A percentile compares a stretch with the other conserved stretches of the same genome.
Evolutionary conservation across 2,797 vertebrate genomes (phyloP).

Genomic region (Eospalax fontanierii): DNA sequence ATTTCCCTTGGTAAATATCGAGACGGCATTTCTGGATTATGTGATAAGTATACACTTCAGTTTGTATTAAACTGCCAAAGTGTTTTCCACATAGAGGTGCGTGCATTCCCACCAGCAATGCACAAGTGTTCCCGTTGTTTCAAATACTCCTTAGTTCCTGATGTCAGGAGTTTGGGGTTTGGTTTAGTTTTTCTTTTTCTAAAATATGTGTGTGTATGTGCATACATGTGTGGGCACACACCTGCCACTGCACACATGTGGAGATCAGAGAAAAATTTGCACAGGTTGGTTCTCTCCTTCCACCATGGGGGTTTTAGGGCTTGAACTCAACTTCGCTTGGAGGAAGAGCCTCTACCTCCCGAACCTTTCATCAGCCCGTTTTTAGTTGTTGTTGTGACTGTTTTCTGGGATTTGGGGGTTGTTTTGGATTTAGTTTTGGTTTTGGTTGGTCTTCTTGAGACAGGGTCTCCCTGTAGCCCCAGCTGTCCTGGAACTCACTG

Average conservation of each 20-base stretch:
- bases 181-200: neutral
- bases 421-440: no score
- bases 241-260: neutral
- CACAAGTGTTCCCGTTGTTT: neutral
- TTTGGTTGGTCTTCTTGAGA: no score
- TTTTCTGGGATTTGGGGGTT: no score
- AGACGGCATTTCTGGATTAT: neutral
- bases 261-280: neutral
- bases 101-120: neutral
- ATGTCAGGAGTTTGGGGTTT: neutral
- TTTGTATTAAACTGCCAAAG: neutral
- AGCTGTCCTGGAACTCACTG: no score
- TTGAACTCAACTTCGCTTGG: neutral
- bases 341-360: neutral
- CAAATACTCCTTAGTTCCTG: neutral
- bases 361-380: no score
- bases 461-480: no score
- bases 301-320: neutral
- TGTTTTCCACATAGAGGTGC: neutral
- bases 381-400: no score
- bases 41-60: neutral
- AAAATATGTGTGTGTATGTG: neutral
- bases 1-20: constrained; percentile 5
- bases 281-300: neutral
- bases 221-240: no score